phyloP scores from a whole-genome alignment of 2,113 vertebrate species.

The Notothenia coriiceps region DNA sequence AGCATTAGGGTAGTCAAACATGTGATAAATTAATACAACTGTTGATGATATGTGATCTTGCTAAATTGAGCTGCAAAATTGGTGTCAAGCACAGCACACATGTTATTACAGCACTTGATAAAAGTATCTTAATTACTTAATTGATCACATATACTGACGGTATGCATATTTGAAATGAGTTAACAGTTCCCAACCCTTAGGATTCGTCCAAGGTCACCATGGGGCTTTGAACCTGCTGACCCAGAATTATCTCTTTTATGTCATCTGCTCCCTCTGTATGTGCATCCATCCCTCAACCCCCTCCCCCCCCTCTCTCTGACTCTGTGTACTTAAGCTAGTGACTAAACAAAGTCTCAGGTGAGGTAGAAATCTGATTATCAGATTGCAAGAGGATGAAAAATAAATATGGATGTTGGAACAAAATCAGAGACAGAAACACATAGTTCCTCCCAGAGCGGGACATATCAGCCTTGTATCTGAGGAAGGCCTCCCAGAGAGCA shows the following conservation, averaged over 20 bases:
- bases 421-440: slow-evolving; percentile 25
- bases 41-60: no score
- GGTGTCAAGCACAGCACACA: no score
- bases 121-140: no score
- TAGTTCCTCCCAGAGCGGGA: slow-evolving; percentile 27
- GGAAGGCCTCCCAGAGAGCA: slow-evolving; percentile 39
- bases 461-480: slow-evolving; percentile 36
- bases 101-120: no score
- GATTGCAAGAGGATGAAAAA: slow-evolving; percentile 9
- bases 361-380: slow-evolving; percentile 18
- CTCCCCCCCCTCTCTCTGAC: neutral
- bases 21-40: no score
- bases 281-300: neutral
- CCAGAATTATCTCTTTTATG: slow-evolving; percentile 23
- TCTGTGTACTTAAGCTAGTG: neutral
- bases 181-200: neutral
- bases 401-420: slow-evolving; percentile 14
- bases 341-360: slow-evolving; percentile 12
- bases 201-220: neutral
- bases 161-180: neutral
- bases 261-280: neutral
- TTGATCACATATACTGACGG: no score
- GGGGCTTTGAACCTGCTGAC: slow-evolving; percentile 9
- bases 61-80: no score
- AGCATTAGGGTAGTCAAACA: no score